A percentile compares a stretch with the other conserved stretches of the same genome.
Conservation (phyloP, 2,797 vertebrate genomes). For the Labroides dimidiatus region DNA sequence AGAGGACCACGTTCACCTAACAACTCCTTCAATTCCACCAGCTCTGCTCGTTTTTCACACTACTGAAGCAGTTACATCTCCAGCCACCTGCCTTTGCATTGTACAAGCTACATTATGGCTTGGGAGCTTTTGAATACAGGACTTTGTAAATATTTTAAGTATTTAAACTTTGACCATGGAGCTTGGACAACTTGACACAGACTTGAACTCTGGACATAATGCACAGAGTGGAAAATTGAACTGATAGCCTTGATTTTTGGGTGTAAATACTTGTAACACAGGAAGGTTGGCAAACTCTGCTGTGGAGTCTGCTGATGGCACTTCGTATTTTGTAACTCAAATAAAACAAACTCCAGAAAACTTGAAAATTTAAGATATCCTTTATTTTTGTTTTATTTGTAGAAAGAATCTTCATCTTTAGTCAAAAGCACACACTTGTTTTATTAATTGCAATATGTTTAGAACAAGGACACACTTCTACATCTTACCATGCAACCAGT, state of each 20-base stretch:
- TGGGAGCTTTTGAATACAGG: slow-evolving; percentile 89
- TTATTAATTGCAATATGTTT: no score
- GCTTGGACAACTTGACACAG: slow-evolving; percentile 70
- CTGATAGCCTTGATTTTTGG: slow-evolving; percentile 70
- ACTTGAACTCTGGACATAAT: slow-evolving; percentile 71
- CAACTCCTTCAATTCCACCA: slow-evolving; percentile 76
- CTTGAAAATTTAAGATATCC: slow-evolving; percentile 67
- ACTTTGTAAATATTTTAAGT: slow-evolving; percentile 98
- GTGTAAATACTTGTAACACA: slow-evolving; percentile 83
- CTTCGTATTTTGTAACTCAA: slow-evolving; percentile 90
- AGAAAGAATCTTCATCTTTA: no score
- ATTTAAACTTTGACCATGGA: slow-evolving; percentile 86
- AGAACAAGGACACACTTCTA: no score
- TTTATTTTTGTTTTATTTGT: slow-evolving; percentile 57
- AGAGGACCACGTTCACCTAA: slow-evolving; percentile 74
- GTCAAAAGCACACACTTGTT: no score
- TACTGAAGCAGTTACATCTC: slow-evolving; percentile 75
- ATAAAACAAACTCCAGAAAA: slow-evolving; percentile 85
- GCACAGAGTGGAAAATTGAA: slow-evolving; percentile 64
- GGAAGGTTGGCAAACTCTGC: slow-evolving; percentile 71
- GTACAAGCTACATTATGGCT: slow-evolving; percentile 72
- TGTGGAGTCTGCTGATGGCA: slow-evolving; percentile 84
- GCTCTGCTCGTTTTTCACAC: slow-evolving; percentile 79
- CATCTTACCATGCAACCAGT: no score
- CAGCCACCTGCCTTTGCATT: slow-evolving; percentile 68